phyloP scores from a whole-genome alignment of 2,797 vertebrate genomes.

The Potorous gilbertii region DNA sequence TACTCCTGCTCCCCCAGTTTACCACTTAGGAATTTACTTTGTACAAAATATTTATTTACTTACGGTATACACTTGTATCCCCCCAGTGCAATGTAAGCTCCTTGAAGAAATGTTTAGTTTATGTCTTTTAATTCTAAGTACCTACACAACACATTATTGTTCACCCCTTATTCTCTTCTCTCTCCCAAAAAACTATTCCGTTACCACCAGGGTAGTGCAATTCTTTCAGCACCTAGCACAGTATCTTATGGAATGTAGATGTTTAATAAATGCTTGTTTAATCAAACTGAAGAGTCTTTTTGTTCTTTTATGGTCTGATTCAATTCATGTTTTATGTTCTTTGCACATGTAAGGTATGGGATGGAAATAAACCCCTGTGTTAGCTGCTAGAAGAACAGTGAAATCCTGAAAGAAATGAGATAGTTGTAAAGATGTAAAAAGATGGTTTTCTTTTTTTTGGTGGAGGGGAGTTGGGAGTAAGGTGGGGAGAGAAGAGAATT shows the following conservation, averaged over 20 bases:
- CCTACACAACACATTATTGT: neutral
- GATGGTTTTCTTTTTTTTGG: neutral
- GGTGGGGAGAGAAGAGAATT: neutral
- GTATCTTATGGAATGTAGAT: neutral
- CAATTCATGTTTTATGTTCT: neutral
- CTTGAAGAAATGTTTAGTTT: neutral
- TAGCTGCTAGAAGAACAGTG: neutral
- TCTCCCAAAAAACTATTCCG: neutral
- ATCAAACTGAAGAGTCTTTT: neutral
- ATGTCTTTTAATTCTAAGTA: neutral
- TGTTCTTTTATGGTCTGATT: neutral
- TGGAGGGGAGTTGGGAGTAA: neutral
- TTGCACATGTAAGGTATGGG: neutral
- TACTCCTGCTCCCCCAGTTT: neutral
- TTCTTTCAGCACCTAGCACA: neutral
- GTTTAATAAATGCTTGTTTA: neutral
- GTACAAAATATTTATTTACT: neutral
- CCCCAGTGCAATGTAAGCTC: neutral
- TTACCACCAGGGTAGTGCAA: neutral
- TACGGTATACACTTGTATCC: too few relatives aligned
- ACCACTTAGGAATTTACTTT: neutral
- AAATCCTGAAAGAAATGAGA: neutral
- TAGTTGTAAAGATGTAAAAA: too few relatives aligned
- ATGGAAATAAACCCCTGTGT: neutral
- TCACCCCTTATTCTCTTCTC: neutral